Evolutionary conservation across 1,140 invertebrate species (phyloP).

Genomic region (Neotoxoptera formosana): DNA sequence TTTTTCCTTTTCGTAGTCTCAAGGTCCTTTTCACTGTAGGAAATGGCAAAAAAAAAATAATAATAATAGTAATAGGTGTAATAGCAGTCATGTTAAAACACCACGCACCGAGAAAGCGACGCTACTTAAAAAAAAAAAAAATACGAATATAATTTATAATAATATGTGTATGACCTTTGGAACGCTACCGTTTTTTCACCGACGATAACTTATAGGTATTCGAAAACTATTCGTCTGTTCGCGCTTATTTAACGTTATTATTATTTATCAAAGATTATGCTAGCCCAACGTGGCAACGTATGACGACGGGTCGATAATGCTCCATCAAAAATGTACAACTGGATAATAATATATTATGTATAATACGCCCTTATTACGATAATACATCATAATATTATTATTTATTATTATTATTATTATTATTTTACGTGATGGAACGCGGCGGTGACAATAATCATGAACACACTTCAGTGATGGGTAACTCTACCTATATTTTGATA

Average conservation of each 20-base stretch:
- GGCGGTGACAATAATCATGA: background rate
- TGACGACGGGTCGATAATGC: background rate
- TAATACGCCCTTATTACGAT: background rate
- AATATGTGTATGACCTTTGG: background rate
- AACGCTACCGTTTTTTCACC: background rate
- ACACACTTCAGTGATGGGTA: no score
- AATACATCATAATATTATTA: no score
- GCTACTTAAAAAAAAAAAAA: background rate
- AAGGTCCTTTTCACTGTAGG: background rate
- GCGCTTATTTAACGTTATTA: background rate
- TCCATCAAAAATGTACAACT: background rate
- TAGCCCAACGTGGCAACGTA: background rate
- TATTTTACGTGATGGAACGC: no score
- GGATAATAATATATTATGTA: background rate
- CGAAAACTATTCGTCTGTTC: background rate
- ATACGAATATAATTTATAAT: conserved; percentile 11
- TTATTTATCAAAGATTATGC: background rate
- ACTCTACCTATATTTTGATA: no score
- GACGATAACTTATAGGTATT: background rate
- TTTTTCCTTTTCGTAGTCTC: background rate
- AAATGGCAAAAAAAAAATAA: background rate
- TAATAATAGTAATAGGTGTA: background rate
- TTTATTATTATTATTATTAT: background rate
- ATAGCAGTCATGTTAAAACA: background rate
- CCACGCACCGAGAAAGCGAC: background rate